These are phyloP conservation scores for Jordanella pulchra DNA, from an alignment of 2,797 vertebrate genomes.

Conservation along the genomic window DNA sequence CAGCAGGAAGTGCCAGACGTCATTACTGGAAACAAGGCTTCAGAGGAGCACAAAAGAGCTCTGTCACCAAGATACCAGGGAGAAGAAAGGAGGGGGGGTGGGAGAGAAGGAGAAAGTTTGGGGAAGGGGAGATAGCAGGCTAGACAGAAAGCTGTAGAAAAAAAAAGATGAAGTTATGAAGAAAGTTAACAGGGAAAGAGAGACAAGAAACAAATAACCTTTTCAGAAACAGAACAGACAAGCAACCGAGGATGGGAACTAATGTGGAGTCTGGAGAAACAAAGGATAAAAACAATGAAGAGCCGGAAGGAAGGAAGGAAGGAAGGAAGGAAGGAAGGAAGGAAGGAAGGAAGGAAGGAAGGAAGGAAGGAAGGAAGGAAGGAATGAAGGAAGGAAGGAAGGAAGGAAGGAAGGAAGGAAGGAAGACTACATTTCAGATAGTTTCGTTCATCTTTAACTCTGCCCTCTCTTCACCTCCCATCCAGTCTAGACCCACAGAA, in stretches of 20 bases:
- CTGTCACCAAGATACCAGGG: constrained; percentile 68
- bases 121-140: constrained; percentile 14
- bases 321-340: background rate
- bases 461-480: constrained; percentile 26
- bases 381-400: too few relatives aligned
- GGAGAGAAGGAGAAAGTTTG: constrained; percentile 30
- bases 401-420: too few relatives aligned
- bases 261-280: background rate
- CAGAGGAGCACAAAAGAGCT: constrained; percentile 70
- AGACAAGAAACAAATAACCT: constrained; percentile 1
- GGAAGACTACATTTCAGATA: background rate
- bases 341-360: background rate
- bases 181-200: background rate
- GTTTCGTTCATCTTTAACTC: constrained; percentile 17
- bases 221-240: constrained; percentile 1
- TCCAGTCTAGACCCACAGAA: constrained; percentile 58
- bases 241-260: background rate
- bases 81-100: constrained; percentile 13
- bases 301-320: background rate
- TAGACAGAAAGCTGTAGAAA: constrained; percentile 6
- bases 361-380: too few relatives aligned
- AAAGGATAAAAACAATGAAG: background rate
- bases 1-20: constrained; percentile 73
- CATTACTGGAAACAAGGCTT: constrained; percentile 71
- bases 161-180: constrained; percentile 1